These are phyloP conservation scores for Tenthredo distinguenda DNA, from an alignment of 2,888 invertebrate species.

Conservation along the genomic window DNA sequence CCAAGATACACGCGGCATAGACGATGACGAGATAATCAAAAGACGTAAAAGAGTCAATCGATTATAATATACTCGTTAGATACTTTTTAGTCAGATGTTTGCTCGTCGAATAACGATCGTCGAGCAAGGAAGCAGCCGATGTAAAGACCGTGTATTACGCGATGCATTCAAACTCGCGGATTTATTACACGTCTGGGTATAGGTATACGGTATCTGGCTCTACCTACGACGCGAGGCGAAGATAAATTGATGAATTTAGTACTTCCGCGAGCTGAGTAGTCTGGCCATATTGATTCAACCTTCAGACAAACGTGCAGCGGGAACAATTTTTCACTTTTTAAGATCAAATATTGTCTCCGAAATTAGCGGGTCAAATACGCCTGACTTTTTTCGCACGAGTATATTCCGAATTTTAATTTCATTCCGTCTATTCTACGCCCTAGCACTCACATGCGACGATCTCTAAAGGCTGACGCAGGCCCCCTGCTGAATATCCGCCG, in stretches of 20 bases:
- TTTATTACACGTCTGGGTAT: background rate
- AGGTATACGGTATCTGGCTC: background rate
- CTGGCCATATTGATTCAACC: constrained; percentile 16
- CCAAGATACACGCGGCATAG: no score
- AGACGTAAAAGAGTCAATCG: no score
- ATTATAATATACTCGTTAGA: background rate
- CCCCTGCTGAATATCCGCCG: background rate
- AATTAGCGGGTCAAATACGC: background rate
- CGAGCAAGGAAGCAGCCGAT: background rate
- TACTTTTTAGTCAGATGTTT: background rate
- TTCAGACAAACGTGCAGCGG: background rate
- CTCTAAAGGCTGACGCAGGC: background rate
- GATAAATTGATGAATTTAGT: constrained; percentile 32
- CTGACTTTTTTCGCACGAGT: background rate
- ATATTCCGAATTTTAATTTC: background rate
- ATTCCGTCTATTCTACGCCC: background rate
- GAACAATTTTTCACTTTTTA: background rate
- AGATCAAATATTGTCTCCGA: background rate
- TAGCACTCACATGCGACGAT: background rate
- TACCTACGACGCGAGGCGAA: background rate
- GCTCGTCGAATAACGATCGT: background rate
- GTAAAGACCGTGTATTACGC: background rate
- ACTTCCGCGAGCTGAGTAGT: constrained; percentile 17
- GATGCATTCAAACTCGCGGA: background rate
- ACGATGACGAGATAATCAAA: no score